A percentile compares a stretch with the other conserved stretches of the same genome.
Conservation (phyloP, 2,113 vertebrate genomes). For the Cyanoderma ruficeps region DNA sequence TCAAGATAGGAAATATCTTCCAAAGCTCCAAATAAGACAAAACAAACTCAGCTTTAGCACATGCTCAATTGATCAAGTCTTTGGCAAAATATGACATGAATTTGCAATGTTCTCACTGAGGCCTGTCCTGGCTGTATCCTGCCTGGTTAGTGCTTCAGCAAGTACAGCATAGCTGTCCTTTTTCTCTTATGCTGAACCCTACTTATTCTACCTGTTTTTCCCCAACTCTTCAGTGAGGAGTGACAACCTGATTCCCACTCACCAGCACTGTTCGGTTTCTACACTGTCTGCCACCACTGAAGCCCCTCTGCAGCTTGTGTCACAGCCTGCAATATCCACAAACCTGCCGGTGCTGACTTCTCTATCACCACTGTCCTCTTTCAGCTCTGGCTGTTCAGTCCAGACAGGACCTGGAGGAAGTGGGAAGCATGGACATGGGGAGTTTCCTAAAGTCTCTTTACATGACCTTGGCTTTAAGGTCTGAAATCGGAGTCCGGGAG, state of each 20-base stretch:
- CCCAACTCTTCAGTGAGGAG: not conserved
- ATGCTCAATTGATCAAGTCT: conserved; percentile 51
- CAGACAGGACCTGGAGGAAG: not conserved
- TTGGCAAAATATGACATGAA: conserved; percentile 45
- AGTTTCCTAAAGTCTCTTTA: not conserved
- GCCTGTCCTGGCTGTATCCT: not conserved
- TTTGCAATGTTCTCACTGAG: not conserved
- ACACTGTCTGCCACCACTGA: not conserved
- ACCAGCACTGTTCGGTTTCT: not conserved
- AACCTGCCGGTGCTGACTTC: not conserved
- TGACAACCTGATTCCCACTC: not conserved
- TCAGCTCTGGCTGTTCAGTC: not conserved
- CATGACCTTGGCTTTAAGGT: not conserved
- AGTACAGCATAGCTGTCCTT: not conserved
- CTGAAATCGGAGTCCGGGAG: not conserved
- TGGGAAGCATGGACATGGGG: not conserved
- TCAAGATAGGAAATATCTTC: conserved; percentile 57
- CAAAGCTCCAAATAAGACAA: conserved; percentile 59
- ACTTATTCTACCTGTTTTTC: not conserved
- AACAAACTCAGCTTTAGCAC: conserved; percentile 63
- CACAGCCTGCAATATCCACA: not conserved
- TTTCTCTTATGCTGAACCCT: not conserved
- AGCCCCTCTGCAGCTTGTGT: not conserved
- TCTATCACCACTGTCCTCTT: rapidly evolving
- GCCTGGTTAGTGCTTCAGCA: not conserved